Base-by-base conservation (phyloP, 2,888 invertebrate genomes). In the Slavum lentiscoides region DNA sequence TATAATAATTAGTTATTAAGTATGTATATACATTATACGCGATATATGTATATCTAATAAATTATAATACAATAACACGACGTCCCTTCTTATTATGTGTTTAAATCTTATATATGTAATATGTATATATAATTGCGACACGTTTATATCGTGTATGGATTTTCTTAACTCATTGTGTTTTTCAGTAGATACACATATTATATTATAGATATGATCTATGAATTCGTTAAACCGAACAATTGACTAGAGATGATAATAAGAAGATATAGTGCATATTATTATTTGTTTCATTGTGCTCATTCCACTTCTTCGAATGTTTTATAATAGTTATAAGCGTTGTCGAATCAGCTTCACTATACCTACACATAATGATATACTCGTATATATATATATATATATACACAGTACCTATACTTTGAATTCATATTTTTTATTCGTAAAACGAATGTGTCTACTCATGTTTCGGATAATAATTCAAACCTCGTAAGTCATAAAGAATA, bases 381-480 rank as follows among this genome's bases (percentile, higher is more conserved):
- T n/a, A n/a, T n/a, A n/a, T n/a, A n/a, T n/a, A n/a, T n/a, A n/a
- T n/a, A n/a, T n/a, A n/a, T n/a, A n/a, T n/a, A n/a, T n/a, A 30
- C 4, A 30, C 30, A 4, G 30, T 30, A 30, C 4, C 30, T 4
- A 30, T 30, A 23, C 17, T 68, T 73, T 61, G 55, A 11, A 7
- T 55, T 30, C 30, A 19, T 58, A 53, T 55, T 43, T 61, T 61
- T 61, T 73, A 23, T 61, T 73, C 21, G 17, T 30, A 49, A 62
- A 73, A 62, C 23, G 39, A 73, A 73, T n/a, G 43, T 62, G 73
- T 73, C 49, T 49, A 62, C 43, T 62, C 61, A 19, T 73, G 49
- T 62, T 23, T 73, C 17, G 13, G 15, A 43, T n/a, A 43, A 62
- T 73, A 62, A 30, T 49, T 49, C 61, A 73, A 13, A 49, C 30